phyloP scores from a whole-genome alignment of 2,797 vertebrate genomes.

The Acipenser ruthenus region DNA sequence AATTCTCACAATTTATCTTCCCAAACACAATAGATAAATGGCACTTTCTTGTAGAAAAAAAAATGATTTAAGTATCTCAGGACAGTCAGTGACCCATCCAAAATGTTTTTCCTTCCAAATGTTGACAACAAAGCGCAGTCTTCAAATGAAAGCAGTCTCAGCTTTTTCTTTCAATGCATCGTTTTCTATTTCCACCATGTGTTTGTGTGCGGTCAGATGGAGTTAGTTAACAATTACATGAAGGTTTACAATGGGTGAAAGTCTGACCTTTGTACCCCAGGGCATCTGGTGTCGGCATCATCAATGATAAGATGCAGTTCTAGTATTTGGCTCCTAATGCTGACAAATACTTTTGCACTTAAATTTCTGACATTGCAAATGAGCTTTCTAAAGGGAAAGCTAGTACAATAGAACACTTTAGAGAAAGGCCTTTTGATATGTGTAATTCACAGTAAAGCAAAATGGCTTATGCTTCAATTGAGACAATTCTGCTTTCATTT shows the following conservation, averaged over 20 bases:
- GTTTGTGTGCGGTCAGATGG: background rate
- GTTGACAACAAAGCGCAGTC: background rate
- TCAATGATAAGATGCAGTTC: background rate
- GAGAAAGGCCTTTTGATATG: background rate
- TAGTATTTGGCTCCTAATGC: background rate
- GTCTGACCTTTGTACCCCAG: background rate
- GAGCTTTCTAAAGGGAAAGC: background rate
- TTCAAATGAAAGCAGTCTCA: background rate
- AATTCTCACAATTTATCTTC: too few species aligned
- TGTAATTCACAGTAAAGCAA: background rate
- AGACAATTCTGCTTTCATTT: background rate
- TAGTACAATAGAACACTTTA: background rate
- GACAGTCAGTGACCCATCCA: slow-evolving; percentile 3
- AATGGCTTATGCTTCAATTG: background rate
- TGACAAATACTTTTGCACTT: background rate
- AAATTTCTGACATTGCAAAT: background rate
- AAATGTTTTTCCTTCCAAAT: background rate
- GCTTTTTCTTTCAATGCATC: background rate
- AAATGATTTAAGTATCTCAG: background rate
- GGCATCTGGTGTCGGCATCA: too few species aligned
- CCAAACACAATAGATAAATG: too few species aligned
- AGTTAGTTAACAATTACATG: background rate
- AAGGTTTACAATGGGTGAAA: slow-evolving; percentile 5
- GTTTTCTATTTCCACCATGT: background rate
- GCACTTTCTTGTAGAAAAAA: too few species aligned